Evolutionary conservation across 2,888 invertebrate species (phyloP).

Genomic region (Ganaspis brasiliensis): DNA sequence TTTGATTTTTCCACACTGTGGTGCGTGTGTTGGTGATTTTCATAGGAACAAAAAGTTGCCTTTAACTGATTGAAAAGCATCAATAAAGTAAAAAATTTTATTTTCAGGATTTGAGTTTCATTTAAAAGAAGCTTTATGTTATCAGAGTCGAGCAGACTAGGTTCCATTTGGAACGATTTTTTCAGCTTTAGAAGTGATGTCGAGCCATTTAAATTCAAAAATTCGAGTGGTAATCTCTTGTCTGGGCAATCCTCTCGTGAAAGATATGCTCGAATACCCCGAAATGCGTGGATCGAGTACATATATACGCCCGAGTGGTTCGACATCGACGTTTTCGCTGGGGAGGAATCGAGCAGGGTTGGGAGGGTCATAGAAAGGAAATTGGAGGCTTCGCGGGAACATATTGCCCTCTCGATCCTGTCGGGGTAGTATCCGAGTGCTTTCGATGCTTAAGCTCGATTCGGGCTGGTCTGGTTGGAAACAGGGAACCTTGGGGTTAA

Average conservation of each 20-base stretch:
- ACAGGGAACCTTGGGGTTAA: neutral
- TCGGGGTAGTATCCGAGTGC: slow-evolving; percentile 50
- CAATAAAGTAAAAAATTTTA: neutral
- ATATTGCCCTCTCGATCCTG: slow-evolving; percentile 71
- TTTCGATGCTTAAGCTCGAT: slow-evolving; percentile 51
- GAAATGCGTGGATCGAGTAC: slow-evolving; percentile 38
- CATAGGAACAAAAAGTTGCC: no score
- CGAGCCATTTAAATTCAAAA: slow-evolving; percentile 25
- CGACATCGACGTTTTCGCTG: slow-evolving; percentile 13
- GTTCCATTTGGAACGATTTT: slow-evolving; percentile 13
- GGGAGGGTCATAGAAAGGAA: slow-evolving; percentile 64
- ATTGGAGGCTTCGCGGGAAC: slow-evolving; percentile 71
- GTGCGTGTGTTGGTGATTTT: no score
- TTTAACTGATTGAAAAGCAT: neutral
- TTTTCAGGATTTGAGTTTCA: neutral
- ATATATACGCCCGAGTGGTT: slow-evolving; percentile 28
- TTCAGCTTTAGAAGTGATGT: slow-evolving; percentile 19
- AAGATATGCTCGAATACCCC: slow-evolving; percentile 24
- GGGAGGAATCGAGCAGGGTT: slow-evolving; percentile 37
- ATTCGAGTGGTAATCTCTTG: slow-evolving; percentile 29
- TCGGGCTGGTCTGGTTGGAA: neutral
- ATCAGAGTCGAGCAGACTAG: neutral
- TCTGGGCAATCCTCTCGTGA: slow-evolving; percentile 37
- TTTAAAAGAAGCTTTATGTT: slow-evolving; percentile 3
- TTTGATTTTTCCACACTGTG: no score